Conservation (phyloP, 2,797 vertebrate species). For the Thripadectes ignobilis region DNA sequence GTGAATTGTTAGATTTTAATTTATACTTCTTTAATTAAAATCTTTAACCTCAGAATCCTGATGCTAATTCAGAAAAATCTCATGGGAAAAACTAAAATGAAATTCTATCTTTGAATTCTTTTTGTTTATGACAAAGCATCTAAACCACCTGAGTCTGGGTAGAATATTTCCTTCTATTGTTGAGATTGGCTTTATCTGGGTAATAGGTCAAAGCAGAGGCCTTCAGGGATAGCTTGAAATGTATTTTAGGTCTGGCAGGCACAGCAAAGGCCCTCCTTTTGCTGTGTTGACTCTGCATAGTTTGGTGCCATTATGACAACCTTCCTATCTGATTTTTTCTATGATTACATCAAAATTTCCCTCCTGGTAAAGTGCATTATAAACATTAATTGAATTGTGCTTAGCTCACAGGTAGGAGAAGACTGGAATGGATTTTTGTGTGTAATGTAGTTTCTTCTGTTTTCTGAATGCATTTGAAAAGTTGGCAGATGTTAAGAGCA, state of each 20-base stretch:
- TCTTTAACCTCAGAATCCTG: background rate
- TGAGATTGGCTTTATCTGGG: background rate
- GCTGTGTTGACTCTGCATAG: background rate
- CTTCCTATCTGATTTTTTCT: background rate
- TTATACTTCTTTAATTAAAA: background rate
- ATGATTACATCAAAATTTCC: conserved; percentile 27
- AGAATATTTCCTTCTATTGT: background rate
- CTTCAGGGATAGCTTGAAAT: background rate
- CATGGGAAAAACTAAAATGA: background rate
- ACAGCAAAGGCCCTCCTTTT: background rate
- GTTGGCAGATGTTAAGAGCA: background rate
- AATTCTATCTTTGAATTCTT: background rate
- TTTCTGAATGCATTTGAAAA: background rate
- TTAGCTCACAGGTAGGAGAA: background rate
- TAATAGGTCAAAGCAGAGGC: background rate
- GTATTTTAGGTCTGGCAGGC: background rate
- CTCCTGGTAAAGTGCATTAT: background rate
- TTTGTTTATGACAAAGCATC: background rate
- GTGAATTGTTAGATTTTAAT: background rate
- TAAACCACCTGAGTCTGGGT: background rate
- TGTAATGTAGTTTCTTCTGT: background rate
- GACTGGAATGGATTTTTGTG: background rate
- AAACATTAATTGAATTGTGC: conserved; percentile 34
- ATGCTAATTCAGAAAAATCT: background rate
- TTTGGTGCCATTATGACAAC: conserved; percentile 5